Percentiles rank a stretch among this genome's conserved stretches.
phyloP scores from a whole-genome alignment of 2,797 vertebrate species.

The Poeciliopsis infans region DNA sequence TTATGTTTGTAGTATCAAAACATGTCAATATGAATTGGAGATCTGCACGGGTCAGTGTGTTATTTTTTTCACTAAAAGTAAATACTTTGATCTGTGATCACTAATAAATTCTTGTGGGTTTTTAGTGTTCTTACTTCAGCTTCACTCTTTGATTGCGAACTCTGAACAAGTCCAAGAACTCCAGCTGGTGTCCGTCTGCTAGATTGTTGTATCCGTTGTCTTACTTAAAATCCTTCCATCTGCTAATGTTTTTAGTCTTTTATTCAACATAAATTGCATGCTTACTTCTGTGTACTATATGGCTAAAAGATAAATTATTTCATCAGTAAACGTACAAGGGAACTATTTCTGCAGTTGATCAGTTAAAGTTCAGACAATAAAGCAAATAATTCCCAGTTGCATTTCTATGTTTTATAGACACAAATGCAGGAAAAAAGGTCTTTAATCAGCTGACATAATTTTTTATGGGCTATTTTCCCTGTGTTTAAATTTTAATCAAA shows the following conservation, averaged over 20 bases:
- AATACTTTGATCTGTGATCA: constrained; percentile 7
- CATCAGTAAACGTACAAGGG: neutral
- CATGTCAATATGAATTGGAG: neutral
- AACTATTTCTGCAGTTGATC: neutral
- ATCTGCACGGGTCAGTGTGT: neutral
- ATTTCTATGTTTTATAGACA: neutral
- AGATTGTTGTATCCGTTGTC: constrained; percentile 49
- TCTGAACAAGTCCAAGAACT: constrained; percentile 31
- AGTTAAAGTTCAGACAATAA: neutral
- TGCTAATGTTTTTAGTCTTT: constrained; percentile 43
- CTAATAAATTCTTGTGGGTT: constrained; percentile 16
- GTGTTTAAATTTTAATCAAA: neutral
- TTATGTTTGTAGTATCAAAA: neutral
- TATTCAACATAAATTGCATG: constrained; percentile 13
- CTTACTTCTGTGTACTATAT: constrained; percentile 11
- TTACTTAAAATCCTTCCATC: constrained; percentile 72
- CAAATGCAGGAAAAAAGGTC: neutral
- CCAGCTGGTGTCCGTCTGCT: constrained; percentile 68
- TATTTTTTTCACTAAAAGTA: constrained; percentile 10
- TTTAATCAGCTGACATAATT: neutral
- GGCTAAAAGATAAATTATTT: constrained; percentile 11
- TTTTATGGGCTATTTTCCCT: neutral
- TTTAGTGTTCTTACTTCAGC: constrained; percentile 20
- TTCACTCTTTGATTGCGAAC: constrained; percentile 39
- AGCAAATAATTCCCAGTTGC: neutral